A percentile compares a stretch with the other conserved stretches of the same genome.
Evolutionary conservation across 2,797 vertebrate species (phyloP).

Genomic region (Coranthus polyacanthus): DNA sequence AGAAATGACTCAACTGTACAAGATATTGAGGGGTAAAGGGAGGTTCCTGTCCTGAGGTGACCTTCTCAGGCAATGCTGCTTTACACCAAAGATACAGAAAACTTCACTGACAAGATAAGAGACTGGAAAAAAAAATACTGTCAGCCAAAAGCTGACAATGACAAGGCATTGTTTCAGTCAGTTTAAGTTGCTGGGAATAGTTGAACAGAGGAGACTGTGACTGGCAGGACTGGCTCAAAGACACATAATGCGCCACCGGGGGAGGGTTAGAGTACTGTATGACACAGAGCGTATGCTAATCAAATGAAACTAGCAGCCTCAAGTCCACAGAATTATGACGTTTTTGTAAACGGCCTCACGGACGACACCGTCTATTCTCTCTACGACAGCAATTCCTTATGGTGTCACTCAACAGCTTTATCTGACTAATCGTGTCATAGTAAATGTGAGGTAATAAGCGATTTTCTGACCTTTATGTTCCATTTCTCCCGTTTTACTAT

Average conservation of each 20-base stretch:
- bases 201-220: conserved; percentile 64
- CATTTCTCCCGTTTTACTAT: too few species aligned
- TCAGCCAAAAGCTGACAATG: conserved; percentile 21
- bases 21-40: conserved; percentile 44
- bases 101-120: conserved; percentile 58
- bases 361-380: too few species aligned
- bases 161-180: conserved; percentile 49
- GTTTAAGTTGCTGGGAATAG: conserved; percentile 66
- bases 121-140: conserved; percentile 53
- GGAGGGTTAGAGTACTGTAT: conserved; percentile 10
- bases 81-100: conserved; percentile 52
- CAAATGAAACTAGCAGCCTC: too few species aligned
- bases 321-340: too few species aligned
- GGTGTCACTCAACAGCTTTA: too few species aligned
- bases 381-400: too few species aligned
- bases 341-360: too few species aligned
- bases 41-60: conserved; percentile 40
- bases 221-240: conserved; percentile 51
- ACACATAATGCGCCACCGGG: conserved; percentile 49
- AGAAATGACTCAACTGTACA: conserved; percentile 33
- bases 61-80: conserved; percentile 33
- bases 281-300: too few species aligned
- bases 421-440: too few species aligned
- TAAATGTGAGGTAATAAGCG: too few species aligned
- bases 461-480: too few species aligned